Conservation (phyloP, 2,797 vertebrate species). For the Artibeus lituratus region DNA sequence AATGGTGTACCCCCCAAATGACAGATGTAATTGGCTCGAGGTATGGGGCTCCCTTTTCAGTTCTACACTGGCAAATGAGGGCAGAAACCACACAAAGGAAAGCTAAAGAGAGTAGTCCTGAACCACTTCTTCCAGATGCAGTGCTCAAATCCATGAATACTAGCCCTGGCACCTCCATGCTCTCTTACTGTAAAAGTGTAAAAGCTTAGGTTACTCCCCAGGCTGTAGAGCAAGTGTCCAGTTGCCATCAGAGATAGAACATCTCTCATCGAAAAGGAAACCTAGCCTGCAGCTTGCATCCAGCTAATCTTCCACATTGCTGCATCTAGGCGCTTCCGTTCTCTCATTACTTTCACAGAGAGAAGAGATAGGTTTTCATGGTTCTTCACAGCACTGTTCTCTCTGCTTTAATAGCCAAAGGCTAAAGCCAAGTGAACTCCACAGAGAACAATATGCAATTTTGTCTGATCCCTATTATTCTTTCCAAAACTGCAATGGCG, state of each 20-base stretch:
- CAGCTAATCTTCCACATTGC: not conserved
- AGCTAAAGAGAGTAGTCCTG: not conserved
- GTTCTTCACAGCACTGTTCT: not conserved
- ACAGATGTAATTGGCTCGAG: not conserved
- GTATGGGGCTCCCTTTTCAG: not conserved
- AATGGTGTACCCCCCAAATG: not conserved
- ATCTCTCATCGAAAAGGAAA: constrained; percentile 47
- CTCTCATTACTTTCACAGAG: not conserved
- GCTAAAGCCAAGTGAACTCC: not conserved
- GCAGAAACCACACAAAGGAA: not conserved
- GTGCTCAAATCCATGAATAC: constrained; percentile 11
- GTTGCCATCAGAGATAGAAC: not conserved
- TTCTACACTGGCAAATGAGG: not conserved
- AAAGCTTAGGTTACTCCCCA: constrained; percentile 55
- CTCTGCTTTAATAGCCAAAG: not conserved
- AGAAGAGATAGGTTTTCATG: not conserved
- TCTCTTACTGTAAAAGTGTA: constrained; percentile 53
- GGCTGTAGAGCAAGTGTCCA: not conserved
- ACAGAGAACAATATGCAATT: not conserved
- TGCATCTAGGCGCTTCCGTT: not conserved
- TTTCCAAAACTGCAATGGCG: not conserved
- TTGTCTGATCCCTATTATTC: not conserved
- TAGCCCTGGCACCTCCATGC: not conserved
- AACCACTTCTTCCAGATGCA: not conserved
- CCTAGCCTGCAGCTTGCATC: not conserved